These are phyloP conservation scores for Hypsopygia costalis DNA, from an alignment of 2,888 invertebrate genomes.

Conservation along the genomic window DNA sequence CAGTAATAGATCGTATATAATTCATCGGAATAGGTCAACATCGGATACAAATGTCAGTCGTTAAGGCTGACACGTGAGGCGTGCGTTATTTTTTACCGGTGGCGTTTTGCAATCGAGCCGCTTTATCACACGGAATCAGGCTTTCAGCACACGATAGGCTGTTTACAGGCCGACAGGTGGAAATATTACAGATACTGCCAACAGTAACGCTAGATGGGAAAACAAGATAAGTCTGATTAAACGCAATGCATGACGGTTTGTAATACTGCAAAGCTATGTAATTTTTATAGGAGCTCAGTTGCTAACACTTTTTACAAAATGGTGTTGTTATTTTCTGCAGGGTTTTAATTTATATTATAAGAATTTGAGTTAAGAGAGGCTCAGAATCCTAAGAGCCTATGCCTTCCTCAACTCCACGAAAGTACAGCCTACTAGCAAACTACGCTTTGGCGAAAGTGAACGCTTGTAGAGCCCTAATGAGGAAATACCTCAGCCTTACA, in stretches of 20 bases:
- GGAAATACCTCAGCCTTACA: too few species aligned
- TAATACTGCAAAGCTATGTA: neutral
- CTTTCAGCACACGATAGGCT: slow-evolving; percentile 5
- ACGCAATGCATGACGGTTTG: slow-evolving; percentile 6
- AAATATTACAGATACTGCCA: slow-evolving; percentile 4
- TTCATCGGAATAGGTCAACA: neutral
- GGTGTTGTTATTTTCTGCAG: too few species aligned
- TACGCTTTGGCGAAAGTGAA: too few species aligned
- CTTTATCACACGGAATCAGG: neutral
- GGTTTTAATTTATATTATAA: too few species aligned
- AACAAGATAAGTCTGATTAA: slow-evolving; percentile 9
- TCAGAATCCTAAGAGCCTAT: too few species aligned
- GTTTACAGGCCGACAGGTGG: slow-evolving; percentile 3
- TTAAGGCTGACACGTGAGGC: neutral
- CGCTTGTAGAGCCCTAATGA: too few species aligned
- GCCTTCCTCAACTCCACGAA: too few species aligned
- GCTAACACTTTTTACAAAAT: too few species aligned
- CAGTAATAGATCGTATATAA: neutral
- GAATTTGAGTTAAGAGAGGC: too few species aligned
- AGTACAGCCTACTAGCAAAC: too few species aligned
- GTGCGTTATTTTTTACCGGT: neutral
- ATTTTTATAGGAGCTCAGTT: slow-evolving; percentile 1
- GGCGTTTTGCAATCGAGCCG: neutral
- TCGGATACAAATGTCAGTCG: neutral
- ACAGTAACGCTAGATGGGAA: neutral